Conservation (phyloP, 2,113 vertebrate species). For the Psammodynastes pulverulentus region DNA sequence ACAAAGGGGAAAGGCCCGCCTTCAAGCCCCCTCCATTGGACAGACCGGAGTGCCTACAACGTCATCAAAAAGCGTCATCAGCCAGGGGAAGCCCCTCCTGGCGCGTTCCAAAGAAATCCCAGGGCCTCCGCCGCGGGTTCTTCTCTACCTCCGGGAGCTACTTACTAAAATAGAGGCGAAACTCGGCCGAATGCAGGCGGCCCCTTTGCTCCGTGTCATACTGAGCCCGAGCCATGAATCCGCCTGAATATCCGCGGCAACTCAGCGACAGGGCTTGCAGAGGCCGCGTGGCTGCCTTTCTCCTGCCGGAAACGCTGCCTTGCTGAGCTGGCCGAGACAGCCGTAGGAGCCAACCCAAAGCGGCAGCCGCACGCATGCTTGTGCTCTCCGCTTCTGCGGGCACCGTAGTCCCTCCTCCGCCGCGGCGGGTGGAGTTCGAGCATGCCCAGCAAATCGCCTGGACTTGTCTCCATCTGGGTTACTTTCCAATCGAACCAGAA, state of each 20-base stretch:
- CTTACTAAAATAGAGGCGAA: slow-evolving; percentile 94
- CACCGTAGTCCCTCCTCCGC: slow-evolving; percentile 34
- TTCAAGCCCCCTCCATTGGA: neutral
- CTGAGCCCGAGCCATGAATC: slow-evolving; percentile 66
- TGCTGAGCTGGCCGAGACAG: neutral
- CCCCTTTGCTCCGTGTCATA: slow-evolving; percentile 84
- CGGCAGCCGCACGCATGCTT: slow-evolving; percentile 34
- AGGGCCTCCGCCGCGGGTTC: fast-evolving
- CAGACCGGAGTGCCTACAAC: neutral
- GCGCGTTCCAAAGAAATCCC: neutral
- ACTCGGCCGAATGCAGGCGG: slow-evolving; percentile 70
- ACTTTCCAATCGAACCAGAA: too few species aligned
- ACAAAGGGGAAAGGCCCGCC: neutral
- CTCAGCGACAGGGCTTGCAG: neutral
- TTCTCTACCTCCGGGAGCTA: slow-evolving; percentile 35
- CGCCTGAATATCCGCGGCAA: slow-evolving; percentile 23
- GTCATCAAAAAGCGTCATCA: neutral
- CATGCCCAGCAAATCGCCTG: neutral
- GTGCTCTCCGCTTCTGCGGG: neutral
- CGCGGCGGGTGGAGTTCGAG: slow-evolving; percentile 10
- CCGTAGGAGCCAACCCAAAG: neutral
- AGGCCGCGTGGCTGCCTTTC: neutral
- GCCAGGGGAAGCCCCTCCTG: neutral
- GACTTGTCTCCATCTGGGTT: neutral
- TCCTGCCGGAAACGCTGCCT: neutral